These are phyloP conservation scores for Bombylius discolor DNA, from an alignment of 2,888 invertebrate species.

Conservation along the genomic window DNA sequence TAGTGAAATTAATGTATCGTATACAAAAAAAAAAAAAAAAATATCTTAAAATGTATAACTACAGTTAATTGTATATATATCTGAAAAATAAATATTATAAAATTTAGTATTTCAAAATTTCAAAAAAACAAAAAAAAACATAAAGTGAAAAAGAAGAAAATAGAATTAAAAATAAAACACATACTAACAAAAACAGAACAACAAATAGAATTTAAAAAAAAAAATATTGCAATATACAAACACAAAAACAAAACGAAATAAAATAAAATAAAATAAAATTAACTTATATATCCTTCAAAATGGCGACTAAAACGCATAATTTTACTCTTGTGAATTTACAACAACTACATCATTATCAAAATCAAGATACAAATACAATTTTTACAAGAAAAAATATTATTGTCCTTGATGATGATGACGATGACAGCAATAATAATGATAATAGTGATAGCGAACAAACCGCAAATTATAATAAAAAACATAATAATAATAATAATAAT, in stretches of 20 bases:
- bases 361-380: neutral
- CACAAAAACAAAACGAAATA: neutral
- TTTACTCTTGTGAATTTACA: neutral
- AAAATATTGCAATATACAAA: no score
- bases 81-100: no score
- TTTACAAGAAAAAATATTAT: neutral
- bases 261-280: neutral
- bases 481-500: neutral
- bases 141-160: neutral
- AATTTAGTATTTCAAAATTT: no score
- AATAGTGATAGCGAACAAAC: neutral
- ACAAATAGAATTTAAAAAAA: no score
- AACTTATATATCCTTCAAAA: neutral
- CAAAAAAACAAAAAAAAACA: no score
- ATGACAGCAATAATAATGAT: neutral
- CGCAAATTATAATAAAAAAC: neutral
- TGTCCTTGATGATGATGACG: neutral
- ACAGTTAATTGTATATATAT: no score
- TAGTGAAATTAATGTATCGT: no score
- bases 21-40: no score
- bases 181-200: no score
- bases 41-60: no score
- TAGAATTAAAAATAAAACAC: neutral
- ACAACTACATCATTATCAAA: neutral
- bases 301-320: neutral